A percentile compares a stretch with the other conserved stretches of the same genome.
phyloP scores from a whole-genome alignment of 2,113 vertebrate genomes.

The Pampusana beccarii region DNA sequence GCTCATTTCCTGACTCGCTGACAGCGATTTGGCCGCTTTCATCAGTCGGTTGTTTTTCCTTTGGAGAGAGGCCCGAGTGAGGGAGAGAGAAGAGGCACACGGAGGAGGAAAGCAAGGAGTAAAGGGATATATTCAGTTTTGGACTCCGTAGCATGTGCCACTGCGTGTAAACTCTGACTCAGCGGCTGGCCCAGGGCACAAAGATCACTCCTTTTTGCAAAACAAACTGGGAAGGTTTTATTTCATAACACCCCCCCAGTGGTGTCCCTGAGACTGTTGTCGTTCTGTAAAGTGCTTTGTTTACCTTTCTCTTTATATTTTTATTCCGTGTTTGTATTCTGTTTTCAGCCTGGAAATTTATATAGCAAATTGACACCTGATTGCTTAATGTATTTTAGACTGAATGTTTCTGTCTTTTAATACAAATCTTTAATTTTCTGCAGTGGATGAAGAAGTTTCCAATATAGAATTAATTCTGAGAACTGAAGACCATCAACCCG shows the following conservation, averaged over 20 bases:
- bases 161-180: not conserved
- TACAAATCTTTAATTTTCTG: not conserved
- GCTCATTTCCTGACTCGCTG: not conserved
- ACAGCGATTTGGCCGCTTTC: not conserved
- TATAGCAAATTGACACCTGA: not conserved
- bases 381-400: not conserved
- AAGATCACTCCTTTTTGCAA: not conserved
- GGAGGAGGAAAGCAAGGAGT: not conserved
- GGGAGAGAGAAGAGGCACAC: not conserved
- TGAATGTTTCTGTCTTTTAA: not conserved
- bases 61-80: not conserved
- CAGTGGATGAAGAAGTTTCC: not conserved
- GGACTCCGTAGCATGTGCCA: not conserved
- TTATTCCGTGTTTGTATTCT: not conserved
- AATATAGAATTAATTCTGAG: not conserved
- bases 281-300: not conserved
- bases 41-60: not conserved
- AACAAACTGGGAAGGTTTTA: not conserved
- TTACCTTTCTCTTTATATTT: not conserved
- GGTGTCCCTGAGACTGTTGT: not conserved
- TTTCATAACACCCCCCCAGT: not conserved
- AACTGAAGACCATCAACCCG: not conserved
- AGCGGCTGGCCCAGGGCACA: not conserved
- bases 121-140: not conserved
- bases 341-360: not conserved